These are phyloP conservation scores for Schizothorax lantsangensis DNA, from an alignment of 2,797 vertebrate genomes.

Conservation along the genomic window DNA sequence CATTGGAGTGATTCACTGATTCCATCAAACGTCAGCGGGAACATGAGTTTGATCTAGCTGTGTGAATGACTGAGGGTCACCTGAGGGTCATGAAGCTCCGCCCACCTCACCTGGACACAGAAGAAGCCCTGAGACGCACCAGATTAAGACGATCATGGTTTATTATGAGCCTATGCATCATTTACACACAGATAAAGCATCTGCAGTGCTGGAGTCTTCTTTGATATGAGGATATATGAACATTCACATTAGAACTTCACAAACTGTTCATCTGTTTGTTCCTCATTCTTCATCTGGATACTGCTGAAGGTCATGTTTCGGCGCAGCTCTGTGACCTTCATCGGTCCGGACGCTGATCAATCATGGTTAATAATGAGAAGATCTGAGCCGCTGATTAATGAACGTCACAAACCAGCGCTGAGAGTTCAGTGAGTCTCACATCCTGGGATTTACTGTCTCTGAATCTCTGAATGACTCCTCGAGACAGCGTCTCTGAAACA, in stretches of 20 bases:
- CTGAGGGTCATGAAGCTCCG: neutral
- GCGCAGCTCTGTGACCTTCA: neutral
- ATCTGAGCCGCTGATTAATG: neutral
- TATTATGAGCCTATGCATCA: slow-evolving; percentile 74
- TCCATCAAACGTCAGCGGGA: neutral
- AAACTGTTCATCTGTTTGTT: neutral
- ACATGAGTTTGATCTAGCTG: neutral
- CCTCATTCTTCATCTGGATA: neutral
- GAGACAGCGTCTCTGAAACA: neutral
- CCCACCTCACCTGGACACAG: neutral
- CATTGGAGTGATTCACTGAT: neutral
- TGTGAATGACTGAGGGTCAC: neutral
- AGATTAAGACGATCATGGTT: slow-evolving; percentile 75
- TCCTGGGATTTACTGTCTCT: neutral
- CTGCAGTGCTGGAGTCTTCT: slow-evolving; percentile 41
- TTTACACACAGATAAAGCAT: slow-evolving; percentile 73
- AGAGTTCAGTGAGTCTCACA: neutral
- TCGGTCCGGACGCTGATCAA: neutral
- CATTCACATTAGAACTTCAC: slow-evolving; percentile 43
- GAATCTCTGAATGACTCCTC: neutral
- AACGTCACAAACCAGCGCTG: neutral
- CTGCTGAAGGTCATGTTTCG: neutral
- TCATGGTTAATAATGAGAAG: neutral
- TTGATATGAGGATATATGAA: slow-evolving; percentile 38
- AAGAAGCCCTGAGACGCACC: neutral